These are phyloP conservation scores for Motacilla tschutschensis DNA, from an alignment of 2,113 vertebrate genomes.

Conservation along the genomic window DNA sequence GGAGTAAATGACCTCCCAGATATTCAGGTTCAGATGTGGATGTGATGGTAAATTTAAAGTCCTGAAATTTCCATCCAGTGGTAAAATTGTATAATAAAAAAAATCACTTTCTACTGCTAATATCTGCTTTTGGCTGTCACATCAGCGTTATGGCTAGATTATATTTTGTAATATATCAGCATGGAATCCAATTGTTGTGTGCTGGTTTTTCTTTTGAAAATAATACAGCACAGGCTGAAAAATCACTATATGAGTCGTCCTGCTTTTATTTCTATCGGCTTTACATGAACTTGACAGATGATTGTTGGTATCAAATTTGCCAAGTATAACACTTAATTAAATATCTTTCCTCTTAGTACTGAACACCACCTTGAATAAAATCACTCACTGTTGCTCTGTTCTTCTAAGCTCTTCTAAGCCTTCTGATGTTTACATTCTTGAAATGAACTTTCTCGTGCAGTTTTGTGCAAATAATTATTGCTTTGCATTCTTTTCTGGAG, in stretches of 20 bases:
- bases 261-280: not conserved
- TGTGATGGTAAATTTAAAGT: constrained; percentile 40
- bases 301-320: not conserved
- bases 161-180: constrained; percentile 5
- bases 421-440: no score
- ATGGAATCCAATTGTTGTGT: not conserved
- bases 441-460: no score
- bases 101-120: constrained; percentile 42
- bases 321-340: not conserved
- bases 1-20: constrained; percentile 50
- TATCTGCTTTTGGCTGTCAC: constrained; percentile 39
- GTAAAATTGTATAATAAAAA: constrained; percentile 43
- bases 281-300: not conserved
- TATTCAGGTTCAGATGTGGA: constrained; percentile 28
- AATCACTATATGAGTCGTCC: not conserved
- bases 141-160: not conserved
- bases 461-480: no score
- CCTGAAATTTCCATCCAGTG: constrained; percentile 48
- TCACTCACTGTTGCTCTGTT: not conserved
- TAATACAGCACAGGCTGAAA: not conserved
- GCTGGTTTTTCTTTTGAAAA: not conserved
- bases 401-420: no score
- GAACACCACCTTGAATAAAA: not conserved
- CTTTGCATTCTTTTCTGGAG: no score
- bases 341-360: not conserved